Base-by-base conservation (phyloP, 2,888 invertebrate genomes). In the Scaptomyza polygonia region DNA sequence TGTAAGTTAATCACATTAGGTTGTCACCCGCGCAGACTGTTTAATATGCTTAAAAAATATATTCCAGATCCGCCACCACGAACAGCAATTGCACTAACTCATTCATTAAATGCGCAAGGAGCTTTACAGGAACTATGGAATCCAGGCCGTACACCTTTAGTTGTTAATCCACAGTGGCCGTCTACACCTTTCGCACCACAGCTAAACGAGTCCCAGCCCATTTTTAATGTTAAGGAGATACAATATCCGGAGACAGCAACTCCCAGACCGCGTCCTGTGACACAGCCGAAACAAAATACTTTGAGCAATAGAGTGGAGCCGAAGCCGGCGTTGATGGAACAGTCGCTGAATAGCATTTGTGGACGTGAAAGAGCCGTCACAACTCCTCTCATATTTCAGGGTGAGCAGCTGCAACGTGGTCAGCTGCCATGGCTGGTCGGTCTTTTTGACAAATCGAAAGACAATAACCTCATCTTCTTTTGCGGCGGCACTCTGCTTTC, bases 371-470 rank as follows among this genome's bases (percentile, higher is more conserved):
- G 74, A 12, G 49, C 59, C 5, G 42, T 55, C 5, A 68, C 67
- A 3, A 80, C 82, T 2, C 86, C 90, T 0, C 70, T 88, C 1
- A 74, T 89, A 16, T 75, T 76, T 30, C 72, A 77, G 0, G 89
- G 89, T 3, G 72, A 52, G 11, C 57, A 61, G 0, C 25, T 89
- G 27, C 56, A 69, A 9, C 90, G 92, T 1, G 94, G 94, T 0
- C 93, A 94, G 48, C 93, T 94, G 93, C 95, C 95, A 0, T 95
- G 95, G 95, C 80, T 95, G 44, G 94, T 92, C 0, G 95, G 94
- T 0, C 92, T 95, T 21, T 95, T 93, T 72, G 89, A 93, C 54
- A 48, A 77, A 0, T 90, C 92, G 5, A 39, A 90, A 21, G 59
- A 71, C 3, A 92, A 90, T 5, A 70, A 76, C 1, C 79, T 93